phyloP scores from a whole-genome alignment of 2,797 vertebrate genomes.

The Cyclopterus lumpus region DNA sequence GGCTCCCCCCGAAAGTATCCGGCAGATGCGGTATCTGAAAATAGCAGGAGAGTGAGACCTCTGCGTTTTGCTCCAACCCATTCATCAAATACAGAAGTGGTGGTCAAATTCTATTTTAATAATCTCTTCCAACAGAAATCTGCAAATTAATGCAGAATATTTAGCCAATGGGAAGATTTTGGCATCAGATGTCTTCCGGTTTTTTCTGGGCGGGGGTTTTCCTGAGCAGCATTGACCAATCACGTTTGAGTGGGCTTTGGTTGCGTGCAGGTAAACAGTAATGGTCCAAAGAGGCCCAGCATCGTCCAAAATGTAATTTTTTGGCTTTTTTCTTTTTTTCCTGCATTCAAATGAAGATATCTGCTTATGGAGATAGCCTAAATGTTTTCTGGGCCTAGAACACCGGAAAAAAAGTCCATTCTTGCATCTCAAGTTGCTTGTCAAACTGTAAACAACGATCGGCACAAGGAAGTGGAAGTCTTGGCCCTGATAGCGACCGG shows the following conservation, averaged over 20 bases:
- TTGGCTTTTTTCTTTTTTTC: too few species aligned
- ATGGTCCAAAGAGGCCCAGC: background rate
- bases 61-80: background rate
- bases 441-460: too few species aligned
- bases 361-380: background rate
- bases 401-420: background rate
- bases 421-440: too few species aligned
- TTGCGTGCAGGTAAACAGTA: background rate
- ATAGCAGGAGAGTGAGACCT: slow-evolving; percentile 1
- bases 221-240: background rate
- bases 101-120: background rate
- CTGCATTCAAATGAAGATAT: too few species aligned
- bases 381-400: background rate
- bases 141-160: background rate
- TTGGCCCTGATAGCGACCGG: too few species aligned
- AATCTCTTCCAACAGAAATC: background rate
- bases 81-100: background rate
- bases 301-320: too few species aligned
- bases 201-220: background rate
- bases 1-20: background rate
- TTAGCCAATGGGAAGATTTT: background rate
- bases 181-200: background rate
- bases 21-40: too few species aligned
- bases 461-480: too few species aligned
- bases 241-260: background rate